Base-by-base conservation (phyloP, 2,113 vertebrate genomes). In the Prinia subflava region DNA sequence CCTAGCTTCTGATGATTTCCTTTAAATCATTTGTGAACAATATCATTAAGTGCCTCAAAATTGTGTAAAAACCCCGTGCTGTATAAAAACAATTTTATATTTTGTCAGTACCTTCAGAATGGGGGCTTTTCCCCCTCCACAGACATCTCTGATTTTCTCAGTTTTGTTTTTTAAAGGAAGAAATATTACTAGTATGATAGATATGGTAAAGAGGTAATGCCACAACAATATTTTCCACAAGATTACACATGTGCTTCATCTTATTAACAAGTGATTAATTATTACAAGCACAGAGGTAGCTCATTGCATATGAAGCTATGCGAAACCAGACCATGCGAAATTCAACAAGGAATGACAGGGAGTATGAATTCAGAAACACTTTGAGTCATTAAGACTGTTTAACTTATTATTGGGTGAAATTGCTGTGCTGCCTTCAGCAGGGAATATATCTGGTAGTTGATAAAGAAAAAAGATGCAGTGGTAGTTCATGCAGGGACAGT, bases 51-150 rank as follows among this genome's bases (percentile, higher is more conserved):
- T 57, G 9, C 3, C 44, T 68, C 41, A 35, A 68, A 83, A 69
- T n/a, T 71, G 39, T 50, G 11, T 46, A 68, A 35, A 15, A 0
- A 27, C 27, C 7, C 18, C 16, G 1, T 8, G 8, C 25, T 24
- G 3, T 23, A 67, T 7, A 49, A 53, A 67, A 37, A 15, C 9
- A 39, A 50, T 80, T 73, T 52, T 24, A 1, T 46, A 33, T 82
- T 60, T 33, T 2, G 2, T 33, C 41, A 86, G 18, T 35, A 87
- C 24, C 23, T 79, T 83, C 55, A 50, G 24, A 64, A 8, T 9
- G 11, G 25, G 5, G 3, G 0, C 3, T 30, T n/a, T 15, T 11
- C 0, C 4, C 17, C 17, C 2, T 25, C 10, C 33, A 49, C 4
- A 9, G 13, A 62, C 27, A 3, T 59, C 23, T 9, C 37, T 41